Evolutionary conservation across 2,797 vertebrate species (phyloP).

Genomic region (Neoniphon sammara): DNA sequence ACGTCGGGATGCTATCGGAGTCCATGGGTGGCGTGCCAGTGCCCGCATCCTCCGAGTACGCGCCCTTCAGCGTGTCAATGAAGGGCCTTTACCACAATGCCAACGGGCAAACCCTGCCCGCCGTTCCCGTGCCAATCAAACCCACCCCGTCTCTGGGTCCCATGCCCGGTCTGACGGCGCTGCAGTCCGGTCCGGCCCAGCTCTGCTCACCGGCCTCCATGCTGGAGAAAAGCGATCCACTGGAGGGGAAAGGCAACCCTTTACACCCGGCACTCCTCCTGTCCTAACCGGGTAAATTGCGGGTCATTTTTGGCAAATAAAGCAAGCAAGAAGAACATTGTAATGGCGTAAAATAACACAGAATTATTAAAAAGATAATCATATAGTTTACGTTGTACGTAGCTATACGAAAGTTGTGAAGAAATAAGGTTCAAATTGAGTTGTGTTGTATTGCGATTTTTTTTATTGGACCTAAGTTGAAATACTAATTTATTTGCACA

Average conservation of each 20-base stretch:
- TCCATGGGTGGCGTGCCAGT: conserved; percentile 83
- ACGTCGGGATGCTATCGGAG: conserved; percentile 92
- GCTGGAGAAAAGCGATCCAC: conserved; percentile 84
- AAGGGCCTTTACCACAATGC: conserved; percentile 91
- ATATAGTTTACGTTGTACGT: conserved; percentile 33
- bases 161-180: conserved; percentile 81
- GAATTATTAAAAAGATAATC: conserved; percentile 23
- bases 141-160: conserved; percentile 88
- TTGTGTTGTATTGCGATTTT: conserved; percentile 57
- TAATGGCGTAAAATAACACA: conserved; percentile 10
- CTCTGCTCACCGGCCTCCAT: conserved; percentile 82
- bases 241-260: conserved; percentile 86
- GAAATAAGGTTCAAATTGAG: conserved; percentile 51
- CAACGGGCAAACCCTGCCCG: conserved; percentile 87
- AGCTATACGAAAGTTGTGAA: conserved; percentile 51
- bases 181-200: conserved; percentile 80
- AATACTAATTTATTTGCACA: conserved; percentile 75
- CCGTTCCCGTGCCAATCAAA: conserved; percentile 95
- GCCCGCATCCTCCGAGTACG: conserved; percentile 89
- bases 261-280: conserved; percentile 91
- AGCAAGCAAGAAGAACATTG: conserved; percentile 28
- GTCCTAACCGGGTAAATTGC: conserved; percentile 74
- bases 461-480: conserved; percentile 62
- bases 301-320: conserved; percentile 26
- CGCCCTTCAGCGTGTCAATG: conserved; percentile 90